Base-by-base conservation (phyloP, 2,888 invertebrate species). In the Lutraria lutraria region DNA sequence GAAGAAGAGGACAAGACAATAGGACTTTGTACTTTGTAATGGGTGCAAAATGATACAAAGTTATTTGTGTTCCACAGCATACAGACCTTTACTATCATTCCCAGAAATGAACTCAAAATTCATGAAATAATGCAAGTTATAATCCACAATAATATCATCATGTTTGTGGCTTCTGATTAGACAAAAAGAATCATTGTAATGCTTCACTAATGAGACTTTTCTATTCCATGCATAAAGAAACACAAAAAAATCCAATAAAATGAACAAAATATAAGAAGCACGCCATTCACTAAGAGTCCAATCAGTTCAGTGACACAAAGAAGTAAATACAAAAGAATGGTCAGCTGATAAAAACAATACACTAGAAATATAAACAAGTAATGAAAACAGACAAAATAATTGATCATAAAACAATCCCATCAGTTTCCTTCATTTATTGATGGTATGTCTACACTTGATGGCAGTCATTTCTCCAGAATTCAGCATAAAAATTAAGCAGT, bases 321-420 rank as follows among this genome's bases (percentile, higher is more conserved):
- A 68, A 68, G 25, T 68, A 68, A 25, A 16, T 56, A 19, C 1
- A 56, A 56, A 68, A 25, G 25, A 68, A 25, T 60, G 60, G 63
- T 68, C 63, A 68, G 63, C 63, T 25, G 63, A 25, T 68, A 8
- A 13, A 19, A 68, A 68, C 25, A 68, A 68, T 25, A 68, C n/a
- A 68, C 19, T 25, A 68, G 63, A 25, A 68, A 68, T 68, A 68
- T 68, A 68, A 68, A 68, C 25, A 68, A 68, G 63, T 25, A 68
- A 68, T 68, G 25, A 68, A 68, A 68, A 68, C n/a, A 68, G 63
- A 68, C 63, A 68, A 68, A 68, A 68, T 68, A 68, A 68, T 68
- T 68, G 63, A 68, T 68, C 25, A 25, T 68, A 68, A 68, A 68
- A 68, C 25, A 21, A 68, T 68, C 25, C 63, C 63, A 68, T 68